Percentiles rank a stretch among this genome's conserved stretches.
phyloP scores from a whole-genome alignment of 2,797 vertebrate species.

The Leucoraja ocellata region DNA sequence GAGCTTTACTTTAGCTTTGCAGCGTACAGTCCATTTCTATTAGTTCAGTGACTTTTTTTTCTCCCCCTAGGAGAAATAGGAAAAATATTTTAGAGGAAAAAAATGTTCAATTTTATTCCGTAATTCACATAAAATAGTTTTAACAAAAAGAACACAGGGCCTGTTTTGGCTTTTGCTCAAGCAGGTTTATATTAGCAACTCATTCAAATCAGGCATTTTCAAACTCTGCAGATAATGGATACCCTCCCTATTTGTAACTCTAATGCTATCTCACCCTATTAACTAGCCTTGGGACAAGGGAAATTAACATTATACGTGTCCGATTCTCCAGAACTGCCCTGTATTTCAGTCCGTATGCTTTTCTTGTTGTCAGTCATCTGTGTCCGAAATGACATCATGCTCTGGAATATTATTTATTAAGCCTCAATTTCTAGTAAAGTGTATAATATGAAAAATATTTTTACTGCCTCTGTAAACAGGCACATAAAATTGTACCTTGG shows the following conservation, averaged over 20 bases:
- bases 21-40: conserved; percentile 5
- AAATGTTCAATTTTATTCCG: not conserved
- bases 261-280: not conserved
- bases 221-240: not conserved
- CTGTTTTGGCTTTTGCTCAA: not conserved
- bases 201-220: not conserved
- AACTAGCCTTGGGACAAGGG: not conserved
- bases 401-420: not conserved
- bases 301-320: not conserved
- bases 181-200: not conserved
- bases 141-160: not conserved
- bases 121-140: not conserved
- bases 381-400: not conserved
- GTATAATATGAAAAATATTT: not conserved
- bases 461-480: not conserved
- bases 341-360: not conserved
- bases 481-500: not conserved
- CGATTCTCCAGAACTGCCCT: not conserved
- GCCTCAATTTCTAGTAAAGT: not conserved
- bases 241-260: not conserved
- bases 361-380: not conserved
- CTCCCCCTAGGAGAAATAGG: not conserved
- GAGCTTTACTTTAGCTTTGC: not conserved
- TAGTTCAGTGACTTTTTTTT: not conserved
- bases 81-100: conserved; percentile 25